Evolutionary conservation across 2,888 invertebrate species (phyloP), one percentile per base, ranked within the genome.

Genomic region (Isotomurus palustris): DNA sequence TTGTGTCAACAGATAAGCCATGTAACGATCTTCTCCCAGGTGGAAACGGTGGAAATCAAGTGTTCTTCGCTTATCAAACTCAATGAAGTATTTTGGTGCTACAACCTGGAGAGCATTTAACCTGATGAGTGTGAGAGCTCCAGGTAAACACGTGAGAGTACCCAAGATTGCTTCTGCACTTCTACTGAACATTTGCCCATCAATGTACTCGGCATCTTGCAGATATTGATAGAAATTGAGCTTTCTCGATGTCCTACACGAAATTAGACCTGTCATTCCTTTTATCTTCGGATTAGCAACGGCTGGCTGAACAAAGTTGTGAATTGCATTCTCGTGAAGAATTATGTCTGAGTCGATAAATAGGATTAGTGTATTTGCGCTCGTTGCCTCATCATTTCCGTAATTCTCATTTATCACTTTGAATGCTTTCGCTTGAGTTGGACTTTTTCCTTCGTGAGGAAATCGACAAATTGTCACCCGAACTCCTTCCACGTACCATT

Each of bases 261-360:
- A 60, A 27, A 64, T 47, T 3, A 60, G 45, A 4, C 64, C 64
- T 1, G 64, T 60, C 17, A 45, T 54, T 10, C 53, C 64, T 25
- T 56, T 49, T n/a, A 60, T 35, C 44, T 52, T 52, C 19, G 58
- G 58, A 14, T 60, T 49, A 1, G 14, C 22, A 6, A 45, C 35
- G 3, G 56, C 51, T 0, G 47, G 40, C 4, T 21, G 17, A 22
- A 64, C 60, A 17, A 64, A 64, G 44, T 58, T 60, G 19, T 50
- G 53, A 25, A 64, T 41, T 1, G 60, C 54, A 50, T 58, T 56
- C 25, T 55, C 47, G 12, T 60, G 58, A 4, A 64, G 47, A 32
- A 64, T 53, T 3, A 64, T 60, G 22, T 64, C 64, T 12, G 60
- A 60, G 54, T 64, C 64, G 21, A 64, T 53, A 19, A 60, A 64